Evolutionary conservation across 2,888 invertebrate species (phyloP).

Genomic region (Tanypteryx hageni): DNA sequence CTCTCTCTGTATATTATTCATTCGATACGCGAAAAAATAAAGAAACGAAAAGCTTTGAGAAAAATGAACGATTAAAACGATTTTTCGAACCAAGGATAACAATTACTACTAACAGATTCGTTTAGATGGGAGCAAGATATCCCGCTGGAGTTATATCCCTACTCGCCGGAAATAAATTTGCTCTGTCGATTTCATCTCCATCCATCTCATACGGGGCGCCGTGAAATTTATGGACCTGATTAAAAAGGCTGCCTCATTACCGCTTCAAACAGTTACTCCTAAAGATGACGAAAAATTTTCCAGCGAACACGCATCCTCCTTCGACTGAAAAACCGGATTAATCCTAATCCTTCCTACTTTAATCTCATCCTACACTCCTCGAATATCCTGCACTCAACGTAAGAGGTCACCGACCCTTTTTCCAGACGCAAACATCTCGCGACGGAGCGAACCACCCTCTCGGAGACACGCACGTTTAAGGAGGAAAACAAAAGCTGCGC

Average conservation of each 20-base stretch:
- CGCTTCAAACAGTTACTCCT: background rate
- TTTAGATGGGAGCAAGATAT: background rate
- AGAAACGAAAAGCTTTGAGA: too few species aligned
- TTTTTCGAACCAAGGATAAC: background rate
- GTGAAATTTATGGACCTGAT: background rate
- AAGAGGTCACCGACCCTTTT: conserved; percentile 5
- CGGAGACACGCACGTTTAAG: too few species aligned
- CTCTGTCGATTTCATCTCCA: background rate
- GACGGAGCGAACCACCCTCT: background rate
- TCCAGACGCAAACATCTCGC: background rate
- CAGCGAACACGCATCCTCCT: background rate
- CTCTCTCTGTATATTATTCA: too few species aligned
- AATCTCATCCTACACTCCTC: background rate
- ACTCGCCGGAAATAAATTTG: background rate
- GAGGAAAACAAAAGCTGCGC: background rate
- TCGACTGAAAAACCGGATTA: background rate
- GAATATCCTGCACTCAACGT: background rate
- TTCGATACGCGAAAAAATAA: too few species aligned
- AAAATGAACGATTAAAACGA: background rate
- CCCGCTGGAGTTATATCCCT: background rate
- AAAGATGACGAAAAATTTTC: too few species aligned
- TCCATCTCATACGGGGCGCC: background rate
- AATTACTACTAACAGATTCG: background rate
- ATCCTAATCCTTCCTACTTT: background rate
- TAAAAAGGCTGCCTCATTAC: background rate